A percentile compares a stretch with the other conserved stretches of the same genome.
Conservation (phyloP, 2,797 vertebrate species). For the Acanthurus leucopareius region DNA sequence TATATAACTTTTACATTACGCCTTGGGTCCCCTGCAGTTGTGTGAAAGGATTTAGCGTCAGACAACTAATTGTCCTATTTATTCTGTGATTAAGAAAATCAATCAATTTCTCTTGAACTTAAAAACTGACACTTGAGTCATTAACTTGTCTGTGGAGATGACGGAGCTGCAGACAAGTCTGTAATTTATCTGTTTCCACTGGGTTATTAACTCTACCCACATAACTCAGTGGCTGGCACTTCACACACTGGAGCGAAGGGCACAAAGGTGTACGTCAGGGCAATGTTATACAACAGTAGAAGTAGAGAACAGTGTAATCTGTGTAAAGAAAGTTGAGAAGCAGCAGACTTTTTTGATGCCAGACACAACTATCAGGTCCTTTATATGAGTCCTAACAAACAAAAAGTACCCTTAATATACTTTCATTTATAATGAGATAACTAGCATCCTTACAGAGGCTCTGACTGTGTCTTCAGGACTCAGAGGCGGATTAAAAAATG, state of each 20-base stretch:
- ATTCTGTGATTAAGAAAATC: conserved; percentile 37
- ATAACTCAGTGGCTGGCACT: conserved; percentile 30
- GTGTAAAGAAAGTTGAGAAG: conserved; percentile 38
- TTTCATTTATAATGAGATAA: conserved; percentile 35
- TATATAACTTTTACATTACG: background rate
- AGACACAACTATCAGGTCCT: conserved; percentile 26
- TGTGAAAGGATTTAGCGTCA: conserved; percentile 7
- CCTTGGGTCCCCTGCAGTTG: background rate
- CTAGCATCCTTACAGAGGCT: conserved; percentile 36
- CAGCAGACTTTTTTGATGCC: conserved; percentile 12
- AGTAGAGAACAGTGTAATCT: conserved; percentile 54
- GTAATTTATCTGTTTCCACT: conserved; percentile 57
- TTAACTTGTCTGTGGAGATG: conserved; percentile 56
- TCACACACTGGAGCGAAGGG: conserved; percentile 66
- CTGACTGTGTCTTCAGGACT: background rate
- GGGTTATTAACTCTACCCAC: conserved; percentile 61
- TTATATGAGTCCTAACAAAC: conserved; percentile 19
- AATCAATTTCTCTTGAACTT: conserved; percentile 24
- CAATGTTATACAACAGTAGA: conserved; percentile 50
- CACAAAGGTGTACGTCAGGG: conserved; percentile 51
- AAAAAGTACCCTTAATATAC: conserved; percentile 37
- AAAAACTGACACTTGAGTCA: conserved; percentile 33
- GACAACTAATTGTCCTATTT: conserved; percentile 33
- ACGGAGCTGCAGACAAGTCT: conserved; percentile 44
- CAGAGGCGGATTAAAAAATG: background rate